Conservation (phyloP, 1,140 invertebrate genomes). For the Drosophila aff. region DNA sequence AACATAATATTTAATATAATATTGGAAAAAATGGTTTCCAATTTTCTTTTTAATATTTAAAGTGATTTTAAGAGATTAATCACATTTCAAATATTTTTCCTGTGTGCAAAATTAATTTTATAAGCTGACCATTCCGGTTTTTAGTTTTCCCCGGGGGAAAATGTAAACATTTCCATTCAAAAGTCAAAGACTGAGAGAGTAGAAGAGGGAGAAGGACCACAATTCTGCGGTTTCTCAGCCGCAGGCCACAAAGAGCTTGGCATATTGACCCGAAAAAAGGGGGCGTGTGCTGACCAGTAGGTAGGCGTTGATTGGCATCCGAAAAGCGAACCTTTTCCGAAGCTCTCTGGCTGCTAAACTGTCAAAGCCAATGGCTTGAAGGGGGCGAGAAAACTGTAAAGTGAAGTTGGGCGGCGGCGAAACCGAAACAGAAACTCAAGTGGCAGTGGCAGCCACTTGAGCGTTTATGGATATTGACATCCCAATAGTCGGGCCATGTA, state of each 20-base stretch:
- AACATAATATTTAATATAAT: neutral
- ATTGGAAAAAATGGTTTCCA: fast-evolving
- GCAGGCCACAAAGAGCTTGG: conserved; percentile 50
- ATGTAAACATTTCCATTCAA: conserved; percentile 38
- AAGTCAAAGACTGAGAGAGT: conserved; percentile 14
- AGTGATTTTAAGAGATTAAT: too few species aligned
- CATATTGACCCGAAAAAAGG: conserved; percentile 47
- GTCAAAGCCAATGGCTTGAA: conserved; percentile 25
- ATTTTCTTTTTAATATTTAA: neutral
- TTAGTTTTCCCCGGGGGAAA: conserved; percentile 9
- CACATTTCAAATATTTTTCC: neutral
- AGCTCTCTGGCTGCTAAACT: conserved; percentile 4
- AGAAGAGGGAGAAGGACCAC: conserved; percentile 17
- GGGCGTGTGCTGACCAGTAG: conserved; percentile 20
- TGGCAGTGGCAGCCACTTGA: conserved; percentile 34
- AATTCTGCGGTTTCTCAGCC: conserved; percentile 42
- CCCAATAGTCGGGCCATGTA: conserved; percentile 25
- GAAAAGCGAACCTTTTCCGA: neutral
- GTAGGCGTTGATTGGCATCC: conserved; percentile 51
- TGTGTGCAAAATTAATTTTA: conserved; percentile 14
- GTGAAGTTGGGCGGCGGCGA: conserved; percentile 1
- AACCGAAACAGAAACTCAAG: conserved; percentile 15
- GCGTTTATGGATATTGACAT: conserved; percentile 48
- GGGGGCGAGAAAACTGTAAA: conserved; percentile 26
- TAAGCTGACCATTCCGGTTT: conserved; percentile 19